Conservation (phyloP, 2,113 vertebrate genomes). For the Xerus inauris region DNA sequence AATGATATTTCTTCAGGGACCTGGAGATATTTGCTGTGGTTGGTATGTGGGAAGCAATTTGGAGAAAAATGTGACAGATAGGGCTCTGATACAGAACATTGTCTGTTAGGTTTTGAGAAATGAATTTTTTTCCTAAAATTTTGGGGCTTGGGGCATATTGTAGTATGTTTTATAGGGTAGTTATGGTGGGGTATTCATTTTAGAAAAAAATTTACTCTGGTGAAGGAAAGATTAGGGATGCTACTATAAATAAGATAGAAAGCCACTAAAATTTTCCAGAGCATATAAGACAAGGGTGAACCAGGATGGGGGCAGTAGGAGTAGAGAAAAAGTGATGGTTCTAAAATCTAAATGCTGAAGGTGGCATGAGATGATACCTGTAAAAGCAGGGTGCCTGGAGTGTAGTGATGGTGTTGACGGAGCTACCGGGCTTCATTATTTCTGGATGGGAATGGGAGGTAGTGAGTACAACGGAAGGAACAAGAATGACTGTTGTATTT, state of each 20-base stretch:
- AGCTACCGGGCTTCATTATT: background rate
- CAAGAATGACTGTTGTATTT: background rate
- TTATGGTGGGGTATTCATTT: background rate
- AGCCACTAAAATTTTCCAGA: background rate
- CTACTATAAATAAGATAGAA: background rate
- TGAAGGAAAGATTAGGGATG: background rate
- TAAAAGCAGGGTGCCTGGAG: background rate
- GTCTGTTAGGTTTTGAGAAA: background rate
- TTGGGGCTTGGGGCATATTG: accelerated
- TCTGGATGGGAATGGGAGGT: background rate
- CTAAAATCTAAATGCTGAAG: background rate
- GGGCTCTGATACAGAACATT: background rate
- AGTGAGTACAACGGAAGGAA: background rate
- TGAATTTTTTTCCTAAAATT: background rate
- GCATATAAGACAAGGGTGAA: background rate
- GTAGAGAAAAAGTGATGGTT: background rate
- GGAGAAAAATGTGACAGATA: background rate
- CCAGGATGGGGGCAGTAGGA: too few species aligned
- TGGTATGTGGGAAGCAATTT: background rate
- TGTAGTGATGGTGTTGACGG: background rate
- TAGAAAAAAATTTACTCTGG: background rate
- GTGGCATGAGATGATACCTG: background rate
- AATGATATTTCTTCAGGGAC: background rate
- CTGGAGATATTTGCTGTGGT: background rate
- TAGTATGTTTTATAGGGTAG: background rate